Evolutionary conservation across 1,140 invertebrate genomes (phyloP).

Genomic region (Psix sp.): DNA sequence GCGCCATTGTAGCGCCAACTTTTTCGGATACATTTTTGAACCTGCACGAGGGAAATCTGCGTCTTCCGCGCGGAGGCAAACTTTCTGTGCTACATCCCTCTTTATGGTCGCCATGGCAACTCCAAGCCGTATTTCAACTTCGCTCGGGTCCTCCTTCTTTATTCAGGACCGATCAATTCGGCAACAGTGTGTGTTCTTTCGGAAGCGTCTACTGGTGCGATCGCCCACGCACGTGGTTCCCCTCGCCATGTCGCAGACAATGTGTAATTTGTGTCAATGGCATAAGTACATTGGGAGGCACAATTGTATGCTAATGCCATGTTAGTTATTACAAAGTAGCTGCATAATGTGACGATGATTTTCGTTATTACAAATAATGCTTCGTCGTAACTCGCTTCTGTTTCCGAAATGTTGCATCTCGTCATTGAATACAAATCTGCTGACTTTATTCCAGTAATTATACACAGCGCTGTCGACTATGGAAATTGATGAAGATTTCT

Average conservation of each 20-base stretch:
- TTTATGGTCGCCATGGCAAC: slow-evolving; percentile 57
- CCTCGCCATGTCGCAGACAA: background rate
- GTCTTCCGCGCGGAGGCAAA: slow-evolving; percentile 14
- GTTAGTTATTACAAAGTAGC: background rate
- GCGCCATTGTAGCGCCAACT: background rate
- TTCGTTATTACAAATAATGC: background rate
- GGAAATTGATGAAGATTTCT: too few species aligned
- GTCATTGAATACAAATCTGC: background rate
- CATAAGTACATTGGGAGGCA: slow-evolving; percentile 6
- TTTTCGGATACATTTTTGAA: slow-evolving; percentile 5
- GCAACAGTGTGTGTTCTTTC: slow-evolving; percentile 55
- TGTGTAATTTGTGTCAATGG: slow-evolving; percentile 20
- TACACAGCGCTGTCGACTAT: too few species aligned
- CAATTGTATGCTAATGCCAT: background rate
- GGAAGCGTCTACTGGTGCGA: slow-evolving; percentile 19
- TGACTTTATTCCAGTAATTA: too few species aligned
- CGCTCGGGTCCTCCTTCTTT: slow-evolving; percentile 54
- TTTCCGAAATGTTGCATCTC: background rate
- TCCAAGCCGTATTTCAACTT: slow-evolving; percentile 58
- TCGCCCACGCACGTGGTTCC: slow-evolving; percentile 23
- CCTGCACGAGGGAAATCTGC: too few species aligned
- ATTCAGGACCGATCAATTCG: slow-evolving; percentile 58
- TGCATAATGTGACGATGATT: background rate
- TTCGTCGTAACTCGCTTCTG: background rate
- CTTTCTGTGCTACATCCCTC: slow-evolving; percentile 39